These are phyloP conservation scores for Xiphophorus maculatus DNA, from an alignment of 2,113 vertebrate species.

Conservation along the genomic window DNA sequence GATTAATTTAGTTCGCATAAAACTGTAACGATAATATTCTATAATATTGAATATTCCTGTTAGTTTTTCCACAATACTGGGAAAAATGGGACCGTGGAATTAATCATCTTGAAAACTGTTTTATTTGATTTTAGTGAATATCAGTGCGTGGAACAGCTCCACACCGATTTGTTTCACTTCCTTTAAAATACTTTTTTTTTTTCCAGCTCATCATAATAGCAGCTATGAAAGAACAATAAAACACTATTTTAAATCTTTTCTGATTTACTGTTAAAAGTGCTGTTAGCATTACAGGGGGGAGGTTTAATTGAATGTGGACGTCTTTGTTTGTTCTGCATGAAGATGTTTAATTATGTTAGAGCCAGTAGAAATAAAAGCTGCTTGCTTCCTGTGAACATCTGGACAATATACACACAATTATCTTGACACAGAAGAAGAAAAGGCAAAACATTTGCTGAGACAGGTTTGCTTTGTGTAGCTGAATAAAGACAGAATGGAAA, in stretches of 20 bases:
- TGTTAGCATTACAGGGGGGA: not conserved
- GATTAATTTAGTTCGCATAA: not conserved
- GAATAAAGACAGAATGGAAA: constrained; percentile 2
- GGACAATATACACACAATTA: constrained; percentile 19
- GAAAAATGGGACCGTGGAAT: not conserved
- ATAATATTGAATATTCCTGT: not conserved
- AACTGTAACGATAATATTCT: not conserved
- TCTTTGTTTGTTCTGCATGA: not conserved
- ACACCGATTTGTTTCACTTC: not conserved
- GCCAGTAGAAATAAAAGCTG: not conserved
- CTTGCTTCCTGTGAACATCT: not conserved
- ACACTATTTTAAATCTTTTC: not conserved
- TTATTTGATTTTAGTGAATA: not conserved
- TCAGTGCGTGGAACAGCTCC: not conserved
- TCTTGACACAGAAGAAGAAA: not conserved
- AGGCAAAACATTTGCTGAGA: constrained; percentile 8
- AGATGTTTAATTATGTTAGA: not conserved
- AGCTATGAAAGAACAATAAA: not conserved
- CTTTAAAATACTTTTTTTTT: rapidly evolving
- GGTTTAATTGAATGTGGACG: not conserved
- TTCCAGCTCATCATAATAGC: not conserved
- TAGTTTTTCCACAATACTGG: too few species aligned
- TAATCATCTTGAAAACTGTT: not conserved
- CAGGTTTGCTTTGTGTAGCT: not conserved
- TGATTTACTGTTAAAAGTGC: not conserved